phyloP scores from a whole-genome alignment of 2,113 vertebrate species.

The Trogon melanurus region DNA sequence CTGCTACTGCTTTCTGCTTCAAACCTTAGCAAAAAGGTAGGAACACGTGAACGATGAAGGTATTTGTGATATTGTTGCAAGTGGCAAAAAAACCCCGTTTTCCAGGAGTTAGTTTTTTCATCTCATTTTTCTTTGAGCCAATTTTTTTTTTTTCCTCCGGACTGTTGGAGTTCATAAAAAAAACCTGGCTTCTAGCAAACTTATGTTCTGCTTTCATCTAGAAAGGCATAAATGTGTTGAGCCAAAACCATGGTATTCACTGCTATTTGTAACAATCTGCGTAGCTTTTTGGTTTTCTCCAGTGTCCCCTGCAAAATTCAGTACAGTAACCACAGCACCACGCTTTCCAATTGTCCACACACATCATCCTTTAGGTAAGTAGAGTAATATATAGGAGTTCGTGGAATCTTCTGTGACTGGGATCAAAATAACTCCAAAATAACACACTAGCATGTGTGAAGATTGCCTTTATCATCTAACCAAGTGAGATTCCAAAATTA shows the following conservation, averaged over 20 bases:
- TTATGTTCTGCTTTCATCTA: slow-evolving; percentile 45
- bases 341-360: not conserved
- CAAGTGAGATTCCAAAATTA: not conserved
- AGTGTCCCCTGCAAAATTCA: not conserved
- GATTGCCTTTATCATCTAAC: slow-evolving; percentile 9
- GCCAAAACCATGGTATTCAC: not conserved
- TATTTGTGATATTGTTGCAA: not conserved
- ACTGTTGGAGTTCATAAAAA: not conserved
- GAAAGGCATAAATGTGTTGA: slow-evolving; percentile 16
- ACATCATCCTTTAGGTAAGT: not conserved
- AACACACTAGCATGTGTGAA: not conserved
- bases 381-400: not conserved
- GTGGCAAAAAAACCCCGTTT: not conserved
- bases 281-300: not conserved
- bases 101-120: not conserved
- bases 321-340: not conserved
- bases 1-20: not conserved
- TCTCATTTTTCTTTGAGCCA: not conserved
- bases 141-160: not conserved
- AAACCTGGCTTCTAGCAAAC: slow-evolving; percentile 35
- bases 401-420: not conserved
- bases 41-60: not conserved
- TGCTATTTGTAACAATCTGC: not conserved
- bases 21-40: not conserved
- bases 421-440: slow-evolving; percentile 1